A percentile compares a stretch with the other conserved stretches of the same genome.
Evolutionary conservation across 2,113 vertebrate species (phyloP).

Genomic region (Genyomyrus donnyi): DNA sequence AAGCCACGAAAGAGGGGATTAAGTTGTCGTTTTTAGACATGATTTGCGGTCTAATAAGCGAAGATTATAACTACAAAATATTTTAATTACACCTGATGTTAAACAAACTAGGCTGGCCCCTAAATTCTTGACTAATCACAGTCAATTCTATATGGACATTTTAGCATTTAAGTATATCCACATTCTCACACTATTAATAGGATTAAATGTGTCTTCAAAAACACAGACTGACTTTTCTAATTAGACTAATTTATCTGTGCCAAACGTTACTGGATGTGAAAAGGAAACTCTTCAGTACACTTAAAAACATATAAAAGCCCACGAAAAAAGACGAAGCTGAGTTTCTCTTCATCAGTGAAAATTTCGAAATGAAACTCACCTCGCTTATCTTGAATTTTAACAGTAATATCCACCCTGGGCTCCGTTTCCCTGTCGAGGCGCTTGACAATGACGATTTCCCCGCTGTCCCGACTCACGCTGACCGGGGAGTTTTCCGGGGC

Average conservation of each 20-base stretch:
- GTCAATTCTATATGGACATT: not conserved
- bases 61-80: not conserved
- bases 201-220: not conserved
- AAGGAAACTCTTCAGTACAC: not conserved
- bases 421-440: slow-evolving; percentile 69
- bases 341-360: not conserved
- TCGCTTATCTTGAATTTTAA: slow-evolving; percentile 70
- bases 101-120: not conserved
- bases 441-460: slow-evolving; percentile 65
- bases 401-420: slow-evolving; percentile 61
- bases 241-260: not conserved
- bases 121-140: not conserved
- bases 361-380: slow-evolving; percentile 50
- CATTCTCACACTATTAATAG: not conserved
- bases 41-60: not conserved
- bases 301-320: not conserved
- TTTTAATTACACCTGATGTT: not conserved
- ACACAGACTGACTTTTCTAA: not conserved
- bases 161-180: not conserved
- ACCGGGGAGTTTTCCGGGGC: slow-evolving; percentile 61
- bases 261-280: not conserved
- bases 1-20: not conserved
- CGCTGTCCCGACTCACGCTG: slow-evolving; percentile 65
- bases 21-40: not conserved
- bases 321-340: not conserved